Conservation (phyloP, 2,888 invertebrate species). For the Lithophane socia region DNA sequence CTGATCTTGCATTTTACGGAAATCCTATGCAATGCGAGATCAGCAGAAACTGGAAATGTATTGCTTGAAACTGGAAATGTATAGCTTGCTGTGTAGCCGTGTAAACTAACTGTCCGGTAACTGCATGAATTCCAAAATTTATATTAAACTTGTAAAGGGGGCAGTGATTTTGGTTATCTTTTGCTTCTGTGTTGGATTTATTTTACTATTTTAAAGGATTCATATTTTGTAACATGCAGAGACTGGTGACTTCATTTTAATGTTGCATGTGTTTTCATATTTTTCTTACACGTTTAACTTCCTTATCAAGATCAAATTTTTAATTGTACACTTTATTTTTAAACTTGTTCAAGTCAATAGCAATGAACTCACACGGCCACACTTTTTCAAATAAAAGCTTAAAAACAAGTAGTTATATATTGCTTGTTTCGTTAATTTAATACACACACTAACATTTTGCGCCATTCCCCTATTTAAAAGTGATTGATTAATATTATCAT, state of each 20-base stretch:
- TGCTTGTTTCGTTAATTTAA: background rate
- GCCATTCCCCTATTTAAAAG: background rate
- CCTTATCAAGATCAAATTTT: background rate
- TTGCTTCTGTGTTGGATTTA: background rate
- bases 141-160: background rate
- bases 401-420: background rate
- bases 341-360: background rate
- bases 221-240: background rate
- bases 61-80: too few species aligned
- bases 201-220: background rate
- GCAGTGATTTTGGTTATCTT: background rate
- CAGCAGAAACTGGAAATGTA: too few species aligned
- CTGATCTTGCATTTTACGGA: too few species aligned
- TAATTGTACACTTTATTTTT: background rate
- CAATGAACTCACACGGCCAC: background rate
- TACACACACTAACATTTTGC: background rate
- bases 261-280: slow-evolving; percentile 11
- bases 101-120: background rate
- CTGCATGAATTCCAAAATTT: background rate
- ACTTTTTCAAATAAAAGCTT: background rate
- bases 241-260: background rate
- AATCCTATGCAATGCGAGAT: too few species aligned
- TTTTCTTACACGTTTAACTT: background rate
- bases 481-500: background rate
- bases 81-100: too few species aligned